Conservation (phyloP, 2,888 invertebrate genomes). For the Tanypteryx hageni region DNA sequence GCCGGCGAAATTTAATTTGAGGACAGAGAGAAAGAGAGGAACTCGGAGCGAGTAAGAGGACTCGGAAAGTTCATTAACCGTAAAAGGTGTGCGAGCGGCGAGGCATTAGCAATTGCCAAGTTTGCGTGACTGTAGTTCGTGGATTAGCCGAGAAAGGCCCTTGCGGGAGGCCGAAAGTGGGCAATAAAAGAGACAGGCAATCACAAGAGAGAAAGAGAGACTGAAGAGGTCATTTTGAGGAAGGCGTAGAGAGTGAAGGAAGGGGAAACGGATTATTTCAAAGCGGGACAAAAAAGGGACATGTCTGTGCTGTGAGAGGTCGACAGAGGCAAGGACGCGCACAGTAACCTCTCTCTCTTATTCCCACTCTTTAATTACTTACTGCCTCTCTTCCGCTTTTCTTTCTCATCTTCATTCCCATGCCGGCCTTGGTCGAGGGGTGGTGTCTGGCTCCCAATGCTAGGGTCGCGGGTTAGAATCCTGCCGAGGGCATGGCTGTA, state of each 20-base stretch:
- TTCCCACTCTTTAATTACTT: too few relatives aligned
- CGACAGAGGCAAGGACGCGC: background rate
- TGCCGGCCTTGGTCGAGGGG: too few relatives aligned
- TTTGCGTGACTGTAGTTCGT: conserved; percentile 14
- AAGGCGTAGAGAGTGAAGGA: background rate
- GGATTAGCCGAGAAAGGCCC: conserved; percentile 21
- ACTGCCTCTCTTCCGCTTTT: too few relatives aligned
- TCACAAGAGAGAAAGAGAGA: background rate
- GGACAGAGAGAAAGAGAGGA: background rate
- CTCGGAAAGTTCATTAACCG: conserved; percentile 26
- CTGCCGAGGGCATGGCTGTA: too few relatives aligned
- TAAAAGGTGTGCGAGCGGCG: conserved; percentile 28
- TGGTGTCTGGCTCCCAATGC: too few relatives aligned
- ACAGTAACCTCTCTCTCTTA: too few relatives aligned
- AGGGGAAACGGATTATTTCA: background rate
- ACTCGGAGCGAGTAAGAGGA: background rate
- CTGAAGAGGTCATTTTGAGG: background rate
- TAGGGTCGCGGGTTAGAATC: too few relatives aligned
- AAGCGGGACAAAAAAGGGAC: background rate
- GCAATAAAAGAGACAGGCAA: background rate
- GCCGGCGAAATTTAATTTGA: conserved; percentile 19
- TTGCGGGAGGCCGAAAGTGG: conserved; percentile 22
- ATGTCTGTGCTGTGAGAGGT: background rate
- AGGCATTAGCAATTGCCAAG: conserved; percentile 32
- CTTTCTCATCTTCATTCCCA: too few relatives aligned